Percentiles rank a stretch among this genome's conserved stretches.
These are phyloP conservation scores for Mactromeris polynyma DNA, from an alignment of 2,888 invertebrate genomes.

Conservation along the genomic window DNA sequence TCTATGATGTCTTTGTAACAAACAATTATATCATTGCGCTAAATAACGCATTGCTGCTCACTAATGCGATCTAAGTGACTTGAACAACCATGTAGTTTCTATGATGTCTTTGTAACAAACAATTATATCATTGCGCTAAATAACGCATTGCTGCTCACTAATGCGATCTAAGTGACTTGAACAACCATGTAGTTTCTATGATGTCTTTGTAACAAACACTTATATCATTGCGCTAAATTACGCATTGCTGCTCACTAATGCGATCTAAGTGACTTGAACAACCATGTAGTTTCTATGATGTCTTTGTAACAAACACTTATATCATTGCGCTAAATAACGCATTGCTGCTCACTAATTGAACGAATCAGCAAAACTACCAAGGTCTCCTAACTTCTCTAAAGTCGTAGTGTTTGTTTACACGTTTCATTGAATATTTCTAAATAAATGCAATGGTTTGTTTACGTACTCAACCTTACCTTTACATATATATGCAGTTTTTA, in stretches of 20 bases:
- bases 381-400: not conserved
- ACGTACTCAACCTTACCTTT: not conserved
- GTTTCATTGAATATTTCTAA: not conserved
- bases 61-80: not conserved
- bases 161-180: not conserved
- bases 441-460: constrained; percentile 4
- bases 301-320: not conserved
- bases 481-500: not conserved
- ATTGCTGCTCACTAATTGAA: not conserved
- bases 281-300: not conserved
- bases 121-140: not conserved
- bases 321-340: not conserved
- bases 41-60: no score
- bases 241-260: no score
- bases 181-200: not conserved
- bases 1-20: not conserved
- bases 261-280: not conserved
- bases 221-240: not conserved
- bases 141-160: no score
- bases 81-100: not conserved
- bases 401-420: not conserved
- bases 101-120: not conserved
- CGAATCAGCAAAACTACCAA: not conserved
- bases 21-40: not conserved
- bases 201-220: not conserved